These are phyloP conservation scores for Falcaria lacertinaria DNA, from an alignment of 2,888 invertebrate genomes.

Conservation along the genomic window DNA sequence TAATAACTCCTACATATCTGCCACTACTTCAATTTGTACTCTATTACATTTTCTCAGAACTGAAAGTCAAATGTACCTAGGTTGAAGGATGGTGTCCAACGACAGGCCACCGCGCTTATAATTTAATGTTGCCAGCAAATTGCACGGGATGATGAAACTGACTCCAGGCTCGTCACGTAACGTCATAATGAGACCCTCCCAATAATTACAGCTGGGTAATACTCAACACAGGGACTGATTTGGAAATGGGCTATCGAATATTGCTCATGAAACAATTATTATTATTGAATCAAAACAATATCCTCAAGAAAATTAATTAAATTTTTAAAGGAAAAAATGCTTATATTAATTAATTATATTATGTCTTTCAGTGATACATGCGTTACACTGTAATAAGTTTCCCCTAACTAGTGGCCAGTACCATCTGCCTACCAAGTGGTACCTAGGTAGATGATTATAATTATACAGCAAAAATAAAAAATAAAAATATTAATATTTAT, in stretches of 20 bases:
- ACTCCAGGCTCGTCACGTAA: constrained; percentile 61
- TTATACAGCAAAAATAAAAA: no score
- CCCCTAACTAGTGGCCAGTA: no score
- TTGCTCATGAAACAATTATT: no score
- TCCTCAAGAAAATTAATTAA: no score
- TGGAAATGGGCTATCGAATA: background rate
- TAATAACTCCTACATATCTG: constrained; percentile 17
- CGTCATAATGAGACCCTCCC: constrained; percentile 61
- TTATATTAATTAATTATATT: no score
- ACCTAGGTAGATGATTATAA: no score
- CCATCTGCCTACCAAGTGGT: no score
- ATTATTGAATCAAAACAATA: no score
- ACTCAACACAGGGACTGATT: constrained; percentile 37
- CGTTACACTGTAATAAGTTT: no score
- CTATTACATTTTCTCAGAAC: constrained; percentile 19
- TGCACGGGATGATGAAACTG: constrained; percentile 45
- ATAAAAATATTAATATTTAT: no score
- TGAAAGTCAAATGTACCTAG: constrained; percentile 8
- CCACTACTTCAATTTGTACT: constrained; percentile 19
- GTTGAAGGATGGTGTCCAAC: constrained; percentile 20
- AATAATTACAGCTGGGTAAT: constrained; percentile 63
- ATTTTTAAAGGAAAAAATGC: no score
- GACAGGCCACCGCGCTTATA: constrained; percentile 31
- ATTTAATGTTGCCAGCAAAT: constrained; percentile 51
- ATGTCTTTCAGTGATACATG: no score